These are phyloP conservation scores for Myiozetetes cayanensis DNA, from an alignment of 2,113 vertebrate genomes.

Conservation along the genomic window DNA sequence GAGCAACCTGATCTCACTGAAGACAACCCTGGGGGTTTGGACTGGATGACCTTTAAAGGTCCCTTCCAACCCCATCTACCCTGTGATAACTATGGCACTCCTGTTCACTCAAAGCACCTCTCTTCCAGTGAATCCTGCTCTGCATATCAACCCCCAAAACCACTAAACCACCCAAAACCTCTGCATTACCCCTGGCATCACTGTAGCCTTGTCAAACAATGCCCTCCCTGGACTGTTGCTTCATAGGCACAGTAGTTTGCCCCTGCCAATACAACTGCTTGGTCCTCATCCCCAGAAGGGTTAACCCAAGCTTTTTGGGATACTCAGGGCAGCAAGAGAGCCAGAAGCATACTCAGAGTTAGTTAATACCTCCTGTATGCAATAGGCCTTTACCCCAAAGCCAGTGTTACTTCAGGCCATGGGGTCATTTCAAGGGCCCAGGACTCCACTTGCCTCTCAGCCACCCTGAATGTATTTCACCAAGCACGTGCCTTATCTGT, in stretches of 20 bases:
- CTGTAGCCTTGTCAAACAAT: neutral
- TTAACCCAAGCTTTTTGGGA: neutral
- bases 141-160: neutral
- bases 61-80: neutral
- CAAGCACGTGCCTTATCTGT: neutral
- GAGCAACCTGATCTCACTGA: neutral
- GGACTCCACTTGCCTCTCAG: neutral
- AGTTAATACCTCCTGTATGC: neutral
- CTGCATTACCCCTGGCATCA: neutral
- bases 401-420: neutral
- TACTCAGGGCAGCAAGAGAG: neutral
- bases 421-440: neutral
- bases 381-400: neutral
- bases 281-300: neutral
- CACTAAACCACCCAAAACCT: no score
- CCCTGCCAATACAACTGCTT: neutral
- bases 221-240: neutral
- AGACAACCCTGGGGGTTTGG: neutral
- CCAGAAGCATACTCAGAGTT: neutral
- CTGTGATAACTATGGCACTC: neutral
- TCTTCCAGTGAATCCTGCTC: neutral
- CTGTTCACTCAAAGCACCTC: neutral
- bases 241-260: neutral
- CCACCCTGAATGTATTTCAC: neutral
- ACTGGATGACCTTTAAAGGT: neutral